phyloP scores from a whole-genome alignment of 2,888 invertebrate genomes.

The Mechanitis mazaeus region DNA sequence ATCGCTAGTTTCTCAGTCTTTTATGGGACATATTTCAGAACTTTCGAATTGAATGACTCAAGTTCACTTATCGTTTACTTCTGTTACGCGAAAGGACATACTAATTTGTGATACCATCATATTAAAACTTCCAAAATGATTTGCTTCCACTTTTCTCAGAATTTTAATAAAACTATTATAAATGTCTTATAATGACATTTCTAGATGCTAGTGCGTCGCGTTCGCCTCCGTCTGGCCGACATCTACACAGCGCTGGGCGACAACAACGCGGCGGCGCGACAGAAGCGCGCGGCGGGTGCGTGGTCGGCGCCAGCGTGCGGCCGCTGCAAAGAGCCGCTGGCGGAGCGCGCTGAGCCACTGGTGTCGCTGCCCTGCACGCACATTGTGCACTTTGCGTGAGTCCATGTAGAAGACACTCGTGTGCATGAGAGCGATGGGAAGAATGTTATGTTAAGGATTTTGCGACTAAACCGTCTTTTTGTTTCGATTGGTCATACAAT shows the following conservation, averaged over 20 bases:
- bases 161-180: background rate
- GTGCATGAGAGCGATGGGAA: no score
- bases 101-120: no score
- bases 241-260: conserved; percentile 90
- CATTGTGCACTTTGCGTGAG: conserved; percentile 88
- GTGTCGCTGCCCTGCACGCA: conserved; percentile 92
- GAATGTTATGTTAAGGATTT: no score
- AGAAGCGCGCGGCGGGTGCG: conserved; percentile 84
- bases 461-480: no score
- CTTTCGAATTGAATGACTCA: no score
- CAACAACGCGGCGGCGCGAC: conserved; percentile 85
- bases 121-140: no score
- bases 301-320: conserved; percentile 85
- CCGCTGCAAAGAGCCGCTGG: conserved; percentile 86
- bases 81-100: no score
- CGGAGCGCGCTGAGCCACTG: conserved; percentile 70
- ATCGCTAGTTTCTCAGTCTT: no score
- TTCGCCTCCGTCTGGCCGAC: conserved; percentile 85
- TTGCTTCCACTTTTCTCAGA: background rate
- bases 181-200: no score
- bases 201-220: conserved; percentile 86
- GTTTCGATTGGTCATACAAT: no score
- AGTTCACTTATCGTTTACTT: no score
- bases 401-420: conserved; percentile 15
- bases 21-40: no score